These are phyloP conservation scores for Leptinotarsa lineolata DNA, from an alignment of 1,140 invertebrate species.

Conservation along the genomic window DNA sequence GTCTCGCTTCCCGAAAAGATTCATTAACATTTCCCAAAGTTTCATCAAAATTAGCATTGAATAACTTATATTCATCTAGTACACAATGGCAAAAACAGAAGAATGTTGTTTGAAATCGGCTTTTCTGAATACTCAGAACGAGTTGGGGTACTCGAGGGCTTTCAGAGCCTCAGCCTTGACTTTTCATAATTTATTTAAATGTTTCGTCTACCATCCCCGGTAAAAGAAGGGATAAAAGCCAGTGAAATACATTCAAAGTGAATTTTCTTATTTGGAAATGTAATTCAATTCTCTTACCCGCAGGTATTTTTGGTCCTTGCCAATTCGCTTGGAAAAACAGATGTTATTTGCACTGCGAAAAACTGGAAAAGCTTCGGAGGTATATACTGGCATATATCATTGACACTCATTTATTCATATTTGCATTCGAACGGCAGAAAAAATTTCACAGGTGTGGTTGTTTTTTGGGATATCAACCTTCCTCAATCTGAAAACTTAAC, in stretches of 20 bases:
- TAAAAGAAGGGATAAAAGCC: not conserved
- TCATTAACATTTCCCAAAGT: not conserved
- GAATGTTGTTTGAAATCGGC: not conserved
- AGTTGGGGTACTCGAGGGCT: not conserved
- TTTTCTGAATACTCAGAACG: not conserved
- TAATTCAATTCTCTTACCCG: not conserved
- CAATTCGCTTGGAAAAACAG: not conserved
- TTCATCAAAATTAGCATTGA: not conserved
- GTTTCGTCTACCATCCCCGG: not conserved
- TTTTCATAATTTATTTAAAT: conserved; percentile 4
- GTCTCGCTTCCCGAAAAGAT: not conserved
- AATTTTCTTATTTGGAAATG: not conserved
- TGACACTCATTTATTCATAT: too few species aligned
- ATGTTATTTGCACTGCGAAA: too few species aligned
- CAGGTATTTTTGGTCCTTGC: not conserved
- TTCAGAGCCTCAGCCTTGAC: not conserved
- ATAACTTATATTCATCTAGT: not conserved
- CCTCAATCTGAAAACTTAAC: too few species aligned
- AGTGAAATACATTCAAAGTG: not conserved
- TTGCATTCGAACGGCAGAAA: too few species aligned
- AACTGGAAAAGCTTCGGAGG: too few species aligned
- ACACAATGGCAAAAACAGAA: not conserved
- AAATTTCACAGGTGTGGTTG: too few species aligned
- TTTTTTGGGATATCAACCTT: too few species aligned
- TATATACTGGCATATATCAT: too few species aligned